Evolutionary conservation across 2,113 vertebrate genomes (phyloP).

Genomic region (Tricholaema leucomelas): DNA sequence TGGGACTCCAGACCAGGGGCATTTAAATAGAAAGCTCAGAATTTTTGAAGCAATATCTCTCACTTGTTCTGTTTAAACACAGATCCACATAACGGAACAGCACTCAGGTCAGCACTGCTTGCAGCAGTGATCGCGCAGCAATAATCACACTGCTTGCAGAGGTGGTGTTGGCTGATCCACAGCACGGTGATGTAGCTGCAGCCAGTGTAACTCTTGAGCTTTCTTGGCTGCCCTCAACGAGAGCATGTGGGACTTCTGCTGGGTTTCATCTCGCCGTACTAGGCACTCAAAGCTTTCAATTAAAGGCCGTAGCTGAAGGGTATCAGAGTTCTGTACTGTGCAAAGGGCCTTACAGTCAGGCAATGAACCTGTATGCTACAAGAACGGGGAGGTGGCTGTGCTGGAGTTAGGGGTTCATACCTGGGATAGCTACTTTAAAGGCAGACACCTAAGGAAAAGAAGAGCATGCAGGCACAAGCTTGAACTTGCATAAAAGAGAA

Average conservation of each 20-base stretch:
- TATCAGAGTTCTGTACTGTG: fast-evolving
- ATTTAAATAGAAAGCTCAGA: not conserved
- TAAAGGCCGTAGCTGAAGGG: not conserved
- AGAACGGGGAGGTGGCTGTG: fast-evolving
- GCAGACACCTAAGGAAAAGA: not conserved
- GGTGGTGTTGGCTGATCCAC: fast-evolving
- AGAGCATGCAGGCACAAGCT: not conserved
- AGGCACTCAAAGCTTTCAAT: not conserved
- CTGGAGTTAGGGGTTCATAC: fast-evolving
- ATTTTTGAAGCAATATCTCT: not conserved
- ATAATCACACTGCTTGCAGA: not conserved
- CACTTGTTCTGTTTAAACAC: not conserved
- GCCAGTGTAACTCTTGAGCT: not conserved
- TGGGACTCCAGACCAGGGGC: not conserved
- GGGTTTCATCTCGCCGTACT: not conserved
- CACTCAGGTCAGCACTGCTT: not conserved
- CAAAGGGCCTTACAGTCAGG: fast-evolving
- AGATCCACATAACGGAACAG: not conserved
- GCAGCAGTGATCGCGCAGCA: not conserved
- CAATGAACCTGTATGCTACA: fast-evolving
- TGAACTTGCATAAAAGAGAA: not conserved
- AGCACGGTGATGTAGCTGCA: fast-evolving
- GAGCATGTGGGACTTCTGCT: fast-evolving
- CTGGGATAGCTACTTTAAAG: not conserved
- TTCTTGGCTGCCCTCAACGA: not conserved